Conservation (phyloP, 1,140 invertebrate genomes). For the Drosophila nigrodunni region DNA sequence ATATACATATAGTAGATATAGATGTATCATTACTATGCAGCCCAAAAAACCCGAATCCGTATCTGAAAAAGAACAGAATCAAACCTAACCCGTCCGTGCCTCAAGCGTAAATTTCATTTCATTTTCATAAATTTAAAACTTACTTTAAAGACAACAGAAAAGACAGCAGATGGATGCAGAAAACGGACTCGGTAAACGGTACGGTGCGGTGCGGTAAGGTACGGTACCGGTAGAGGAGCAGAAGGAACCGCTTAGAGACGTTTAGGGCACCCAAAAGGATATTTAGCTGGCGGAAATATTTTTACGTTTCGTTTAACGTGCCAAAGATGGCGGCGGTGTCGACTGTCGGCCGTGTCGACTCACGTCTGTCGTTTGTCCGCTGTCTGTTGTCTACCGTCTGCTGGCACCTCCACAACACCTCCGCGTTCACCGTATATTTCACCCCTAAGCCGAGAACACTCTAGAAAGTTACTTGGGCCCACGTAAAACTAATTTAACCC, state of each 20-base stretch:
- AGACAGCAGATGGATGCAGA: not conserved
- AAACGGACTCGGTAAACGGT: not conserved
- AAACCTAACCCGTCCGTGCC: slow-evolving; percentile 61
- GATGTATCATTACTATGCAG: slow-evolving; percentile 56
- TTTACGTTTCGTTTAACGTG: slow-evolving; percentile 82
- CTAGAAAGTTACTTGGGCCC: slow-evolving; percentile 64
- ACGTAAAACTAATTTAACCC: slow-evolving; percentile 83
- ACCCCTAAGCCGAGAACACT: slow-evolving; percentile 15
- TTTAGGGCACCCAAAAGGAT: slow-evolving; percentile 78
- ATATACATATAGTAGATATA: slow-evolving; percentile 23
- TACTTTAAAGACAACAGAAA: slow-evolving; percentile 56
- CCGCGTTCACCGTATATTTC: not conserved
- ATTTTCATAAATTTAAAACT: slow-evolving; percentile 82
- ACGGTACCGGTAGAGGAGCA: slow-evolving; percentile 8
- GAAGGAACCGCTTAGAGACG: slow-evolving; percentile 53
- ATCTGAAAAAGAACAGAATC: slow-evolving; percentile 34
- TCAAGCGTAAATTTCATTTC: slow-evolving; percentile 64
- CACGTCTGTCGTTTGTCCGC: not conserved
- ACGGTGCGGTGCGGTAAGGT: no score
- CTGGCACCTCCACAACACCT: slow-evolving; percentile 19
- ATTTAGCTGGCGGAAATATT: slow-evolving; percentile 82
- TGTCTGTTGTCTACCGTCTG: slow-evolving; percentile 3
- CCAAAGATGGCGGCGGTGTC: slow-evolving; percentile 63
- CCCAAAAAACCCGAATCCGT: slow-evolving; percentile 17
- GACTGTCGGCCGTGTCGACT: not conserved